These are phyloP conservation scores for Papilio demoleus DNA, from an alignment of 2,888 invertebrate species.

Conservation along the genomic window DNA sequence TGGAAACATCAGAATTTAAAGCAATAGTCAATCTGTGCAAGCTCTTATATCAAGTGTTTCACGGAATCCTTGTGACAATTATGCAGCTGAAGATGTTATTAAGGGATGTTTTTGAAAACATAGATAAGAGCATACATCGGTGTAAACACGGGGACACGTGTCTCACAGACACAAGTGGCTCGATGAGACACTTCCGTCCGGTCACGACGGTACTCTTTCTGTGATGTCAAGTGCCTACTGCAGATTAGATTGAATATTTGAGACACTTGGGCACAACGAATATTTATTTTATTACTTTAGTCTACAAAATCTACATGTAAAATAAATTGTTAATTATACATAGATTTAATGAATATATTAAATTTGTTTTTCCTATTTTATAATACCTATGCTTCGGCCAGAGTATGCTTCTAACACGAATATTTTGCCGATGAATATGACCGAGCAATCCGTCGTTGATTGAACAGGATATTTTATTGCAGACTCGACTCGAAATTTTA, in stretches of 20 bases:
- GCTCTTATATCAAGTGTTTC: conserved; percentile 1
- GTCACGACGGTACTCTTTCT: conserved; percentile 55
- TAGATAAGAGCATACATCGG: conserved; percentile 60
- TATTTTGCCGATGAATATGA: too few species aligned
- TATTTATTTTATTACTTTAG: too few species aligned
- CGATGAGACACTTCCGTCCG: conserved; percentile 65
- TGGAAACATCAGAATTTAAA: too few species aligned
- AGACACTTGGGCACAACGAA: conserved; percentile 49
- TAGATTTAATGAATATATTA: too few species aligned
- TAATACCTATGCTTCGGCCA: too few species aligned
- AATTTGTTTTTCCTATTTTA: too few species aligned
- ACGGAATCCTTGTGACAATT: conserved; percentile 48
- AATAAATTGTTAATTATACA: too few species aligned
- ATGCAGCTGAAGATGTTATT: conserved; percentile 52
- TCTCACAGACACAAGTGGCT: conserved; percentile 60
- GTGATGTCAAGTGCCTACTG: conserved; percentile 55
- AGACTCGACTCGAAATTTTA: too few species aligned
- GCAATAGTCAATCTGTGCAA: neutral
- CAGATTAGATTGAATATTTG: conserved; percentile 56
- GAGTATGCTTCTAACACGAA: too few species aligned
- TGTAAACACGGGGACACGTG: conserved; percentile 75
- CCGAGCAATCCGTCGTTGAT: too few species aligned
- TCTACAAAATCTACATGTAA: too few species aligned
- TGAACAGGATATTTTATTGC: too few species aligned
- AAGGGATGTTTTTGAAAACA: conserved; percentile 51